A percentile compares a stretch with the other conserved stretches of the same genome.
Evolutionary conservation across 2,797 vertebrate genomes (phyloP).

Genomic region (Picus viridis): DNA sequence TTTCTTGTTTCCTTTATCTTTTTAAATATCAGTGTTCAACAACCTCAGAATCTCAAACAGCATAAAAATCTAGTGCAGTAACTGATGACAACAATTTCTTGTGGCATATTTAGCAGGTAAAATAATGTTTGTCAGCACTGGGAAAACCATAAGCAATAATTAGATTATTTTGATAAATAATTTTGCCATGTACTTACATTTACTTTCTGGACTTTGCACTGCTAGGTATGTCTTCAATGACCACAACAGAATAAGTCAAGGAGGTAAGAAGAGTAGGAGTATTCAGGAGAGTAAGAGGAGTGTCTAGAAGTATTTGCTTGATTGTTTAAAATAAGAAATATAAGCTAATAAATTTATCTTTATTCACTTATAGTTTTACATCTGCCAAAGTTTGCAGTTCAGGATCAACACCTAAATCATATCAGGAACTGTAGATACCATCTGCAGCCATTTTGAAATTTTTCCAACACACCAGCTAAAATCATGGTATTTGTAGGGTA

Average conservation of each 20-base stretch:
- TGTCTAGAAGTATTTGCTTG: neutral
- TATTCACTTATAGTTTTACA: conserved; percentile 14
- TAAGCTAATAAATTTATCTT: neutral
- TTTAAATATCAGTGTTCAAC: neutral
- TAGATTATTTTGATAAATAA: conserved; percentile 14
- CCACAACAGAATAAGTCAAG: fast-evolving
- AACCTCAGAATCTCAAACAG: neutral
- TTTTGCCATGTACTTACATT: neutral
- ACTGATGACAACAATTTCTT: neutral
- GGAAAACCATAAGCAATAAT: conserved; percentile 4
- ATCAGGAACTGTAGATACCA: neutral
- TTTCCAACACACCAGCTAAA: neutral
- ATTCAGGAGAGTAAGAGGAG: neutral
- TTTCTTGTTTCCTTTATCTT: neutral
- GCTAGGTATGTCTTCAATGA: neutral
- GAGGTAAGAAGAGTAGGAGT: neutral
- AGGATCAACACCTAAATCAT: neutral
- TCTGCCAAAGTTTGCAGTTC: neutral
- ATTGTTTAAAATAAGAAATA: conserved; percentile 29
- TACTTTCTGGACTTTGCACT: neutral
- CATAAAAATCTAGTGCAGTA: neutral
- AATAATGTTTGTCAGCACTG: neutral
- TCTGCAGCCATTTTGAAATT: neutral
- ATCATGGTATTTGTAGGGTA: neutral
- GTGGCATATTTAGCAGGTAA: neutral